Evolutionary conservation across 2,113 vertebrate species (phyloP), one percentile per base, ranked within the genome.

Genomic region (Indicator maculatus): DNA sequence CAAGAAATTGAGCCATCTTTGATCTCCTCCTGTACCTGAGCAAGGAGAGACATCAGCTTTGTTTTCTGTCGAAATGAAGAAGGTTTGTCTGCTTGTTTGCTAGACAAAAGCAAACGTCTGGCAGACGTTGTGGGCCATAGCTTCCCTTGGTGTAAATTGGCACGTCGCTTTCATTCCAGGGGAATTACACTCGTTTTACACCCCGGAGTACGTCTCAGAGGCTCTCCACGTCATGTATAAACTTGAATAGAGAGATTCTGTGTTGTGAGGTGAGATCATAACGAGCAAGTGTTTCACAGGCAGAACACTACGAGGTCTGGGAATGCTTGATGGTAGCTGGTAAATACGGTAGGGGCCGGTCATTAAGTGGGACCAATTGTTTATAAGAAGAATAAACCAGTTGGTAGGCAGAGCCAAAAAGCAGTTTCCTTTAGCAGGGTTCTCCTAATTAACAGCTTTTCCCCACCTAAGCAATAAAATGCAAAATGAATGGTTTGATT

Each of bases 171-270:
- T 93, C 91, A 93, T 95, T 93, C 93, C 94, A 83, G 65, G 70
- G 69, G 89, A 95, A 95, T 95, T 95, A 93, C 85, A 50, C 47
- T 86, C 26, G 77, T 93, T 95, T 93, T 88, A 71, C 93, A 95
- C 93, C 91, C 73, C 45, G 3, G 91, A 83, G 75, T 94, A 72
- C 38, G 88, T 93, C 89, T 83, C 93, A 0, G 83, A 93, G 91
- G 30, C 78, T 86, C 93, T 86, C 87, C 91, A 96, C 56, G 14
- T 97, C 95, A 88, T 95, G 94, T 96, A 86, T 67, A 39, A 95
- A 96, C 95, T 96, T 96, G 95, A 95, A 64, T 89, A 47, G 89
- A 86, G 73, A 91, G 91, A 88, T 89, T 91, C 75, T 93, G 61
- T 94, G 93, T 86, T 89, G 21, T 52, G 75, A 92, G 69, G 76